Evolutionary conservation across 2,797 vertebrate species (phyloP).

Genomic region (Molossus molossus): DNA sequence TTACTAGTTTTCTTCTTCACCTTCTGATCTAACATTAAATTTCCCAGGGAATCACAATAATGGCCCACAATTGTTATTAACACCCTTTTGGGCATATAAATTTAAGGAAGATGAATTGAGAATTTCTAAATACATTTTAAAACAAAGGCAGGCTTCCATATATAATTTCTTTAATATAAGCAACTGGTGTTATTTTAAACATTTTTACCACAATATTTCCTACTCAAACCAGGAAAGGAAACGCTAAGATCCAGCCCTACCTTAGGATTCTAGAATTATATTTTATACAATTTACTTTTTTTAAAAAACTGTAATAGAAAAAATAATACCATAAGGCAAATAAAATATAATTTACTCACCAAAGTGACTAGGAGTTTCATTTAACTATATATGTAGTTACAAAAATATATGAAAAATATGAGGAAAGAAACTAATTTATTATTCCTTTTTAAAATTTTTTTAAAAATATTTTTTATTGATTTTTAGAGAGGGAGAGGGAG

Average conservation of each 20-base stretch:
- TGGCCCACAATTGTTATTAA: background rate
- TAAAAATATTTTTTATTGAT: too few species aligned
- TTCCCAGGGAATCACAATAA: slow-evolving; percentile 43
- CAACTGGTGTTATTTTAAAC: background rate
- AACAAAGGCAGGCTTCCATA: background rate
- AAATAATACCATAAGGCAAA: background rate
- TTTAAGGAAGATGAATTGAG: slow-evolving; percentile 55
- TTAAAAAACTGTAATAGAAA: background rate
- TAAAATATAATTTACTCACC: background rate
- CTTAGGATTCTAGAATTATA: background rate
- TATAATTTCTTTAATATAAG: slow-evolving; percentile 22
- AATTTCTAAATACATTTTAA: slow-evolving; percentile 63
- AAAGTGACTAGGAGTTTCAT: background rate
- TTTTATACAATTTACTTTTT: too few species aligned
- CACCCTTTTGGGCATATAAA: background rate
- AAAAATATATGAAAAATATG: background rate
- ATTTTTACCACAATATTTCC: background rate
- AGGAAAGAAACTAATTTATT: slow-evolving; percentile 31
- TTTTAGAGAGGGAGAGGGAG: too few species aligned
- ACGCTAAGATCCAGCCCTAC: background rate
- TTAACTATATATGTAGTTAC: background rate
- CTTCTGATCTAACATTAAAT: slow-evolving; percentile 24
- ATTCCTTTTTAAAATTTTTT: background rate
- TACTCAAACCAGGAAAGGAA: slow-evolving; percentile 11
- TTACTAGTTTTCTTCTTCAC: background rate